Conservation (phyloP, 2,888 invertebrate genomes). For the Ormia ochracea region DNA sequence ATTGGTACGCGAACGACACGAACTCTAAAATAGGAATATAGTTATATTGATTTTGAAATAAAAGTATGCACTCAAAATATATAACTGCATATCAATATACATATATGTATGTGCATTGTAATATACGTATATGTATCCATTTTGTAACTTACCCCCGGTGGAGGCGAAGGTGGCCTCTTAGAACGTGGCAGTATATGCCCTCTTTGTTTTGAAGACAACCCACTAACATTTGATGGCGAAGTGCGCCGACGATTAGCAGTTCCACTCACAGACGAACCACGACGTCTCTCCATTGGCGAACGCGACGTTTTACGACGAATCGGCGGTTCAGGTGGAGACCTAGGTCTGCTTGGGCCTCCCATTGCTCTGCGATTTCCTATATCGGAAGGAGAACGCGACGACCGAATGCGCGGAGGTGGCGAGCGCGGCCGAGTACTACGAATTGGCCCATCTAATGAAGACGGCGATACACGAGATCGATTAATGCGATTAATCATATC, state of each 20-base stretch:
- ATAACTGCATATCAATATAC: no score
- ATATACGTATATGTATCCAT: no score
- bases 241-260: slow-evolving; percentile 71
- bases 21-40: slow-evolving; percentile 64
- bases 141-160: slow-evolving; percentile 76
- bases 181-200: slow-evolving; percentile 75
- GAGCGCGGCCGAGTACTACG: slow-evolving; percentile 73
- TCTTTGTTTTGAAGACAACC: slow-evolving; percentile 69
- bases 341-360: slow-evolving; percentile 69
- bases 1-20: slow-evolving; percentile 82
- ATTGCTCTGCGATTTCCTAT: slow-evolving; percentile 69
- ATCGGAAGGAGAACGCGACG: slow-evolving; percentile 73
- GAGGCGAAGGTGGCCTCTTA: slow-evolving; percentile 77
- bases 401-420: slow-evolving; percentile 68
- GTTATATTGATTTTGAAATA: background rate
- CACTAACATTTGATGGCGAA: slow-evolving; percentile 68
- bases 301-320: slow-evolving; percentile 74
- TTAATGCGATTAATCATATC: slow-evolving; percentile 69
- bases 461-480: slow-evolving; percentile 75
- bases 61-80: background rate
- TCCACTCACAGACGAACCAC: slow-evolving; percentile 62
- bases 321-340: slow-evolving; percentile 75
- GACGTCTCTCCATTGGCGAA: slow-evolving; percentile 71
- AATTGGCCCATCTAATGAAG: slow-evolving; percentile 67
- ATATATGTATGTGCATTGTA: no score